Conservation (phyloP, 2,797 vertebrate genomes). For the Pipistrellus pipistrellus region DNA sequence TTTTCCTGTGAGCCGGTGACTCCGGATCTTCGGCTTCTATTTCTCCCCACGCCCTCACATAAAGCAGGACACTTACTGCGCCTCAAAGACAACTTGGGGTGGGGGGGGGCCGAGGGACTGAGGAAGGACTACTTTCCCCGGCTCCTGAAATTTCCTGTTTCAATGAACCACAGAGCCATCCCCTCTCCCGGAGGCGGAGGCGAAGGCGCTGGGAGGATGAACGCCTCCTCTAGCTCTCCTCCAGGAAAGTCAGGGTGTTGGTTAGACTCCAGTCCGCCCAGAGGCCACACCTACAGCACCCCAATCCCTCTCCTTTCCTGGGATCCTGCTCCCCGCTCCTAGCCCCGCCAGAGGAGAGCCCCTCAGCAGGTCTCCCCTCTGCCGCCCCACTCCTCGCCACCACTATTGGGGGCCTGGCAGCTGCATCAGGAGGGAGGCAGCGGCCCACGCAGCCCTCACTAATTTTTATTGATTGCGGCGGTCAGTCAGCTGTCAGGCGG, state of each 20-base stretch:
- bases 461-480: slow-evolving; percentile 94
- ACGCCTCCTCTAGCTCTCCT: no score
- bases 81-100: neutral
- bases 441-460: slow-evolving; percentile 62
- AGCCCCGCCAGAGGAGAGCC: neutral
- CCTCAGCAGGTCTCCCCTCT: fast-evolving
- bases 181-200: fast-evolving
- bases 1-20: neutral
- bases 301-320: neutral
- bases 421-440: neutral
- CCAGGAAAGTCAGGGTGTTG: fast-evolving
- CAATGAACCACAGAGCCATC: neutral
- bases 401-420: neutral
- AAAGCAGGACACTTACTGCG: neutral
- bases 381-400: neutral
- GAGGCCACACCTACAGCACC: neutral
- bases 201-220: neutral
- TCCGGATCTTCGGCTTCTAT: neutral
- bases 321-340: neutral
- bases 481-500: slow-evolving; percentile 95
- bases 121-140: neutral
- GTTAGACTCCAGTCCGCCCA: fast-evolving
- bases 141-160: neutral
- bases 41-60: fast-evolving
- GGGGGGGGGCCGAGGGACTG: fast-evolving